Percentiles rank a stretch among this genome's conserved stretches.
Evolutionary conservation across 2,888 invertebrate genomes (phyloP).

Genomic region (Agrochola macilenta): DNA sequence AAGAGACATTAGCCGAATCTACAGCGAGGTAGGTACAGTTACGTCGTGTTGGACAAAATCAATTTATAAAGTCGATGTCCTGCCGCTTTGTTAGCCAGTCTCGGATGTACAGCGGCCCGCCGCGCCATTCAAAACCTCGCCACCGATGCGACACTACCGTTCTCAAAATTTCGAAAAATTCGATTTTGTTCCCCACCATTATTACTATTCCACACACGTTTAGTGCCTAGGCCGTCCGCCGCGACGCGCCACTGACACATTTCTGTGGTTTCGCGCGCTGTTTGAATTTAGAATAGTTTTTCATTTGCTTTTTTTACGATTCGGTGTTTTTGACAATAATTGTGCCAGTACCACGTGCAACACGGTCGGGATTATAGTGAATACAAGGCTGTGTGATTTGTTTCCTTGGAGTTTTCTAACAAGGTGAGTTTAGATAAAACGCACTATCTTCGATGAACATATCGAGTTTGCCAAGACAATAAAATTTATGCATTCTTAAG

Average conservation of each 20-base stretch:
- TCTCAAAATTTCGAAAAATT: constrained; percentile 84
- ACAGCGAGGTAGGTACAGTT: constrained; percentile 81
- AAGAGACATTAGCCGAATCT: constrained; percentile 68
- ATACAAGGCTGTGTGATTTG: constrained; percentile 67
- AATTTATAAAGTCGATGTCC: constrained; percentile 90
- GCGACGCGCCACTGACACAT: constrained; percentile 90
- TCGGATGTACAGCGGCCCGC: constrained; percentile 80
- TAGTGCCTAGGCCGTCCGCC: constrained; percentile 86
- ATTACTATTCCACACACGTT: constrained; percentile 83
- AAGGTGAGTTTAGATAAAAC: constrained; percentile 78
- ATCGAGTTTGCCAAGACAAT: constrained; percentile 52
- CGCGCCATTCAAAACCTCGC: constrained; percentile 86
- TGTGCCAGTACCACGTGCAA: constrained; percentile 79
- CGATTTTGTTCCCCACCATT: constrained; percentile 78
- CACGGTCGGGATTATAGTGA: constrained; percentile 74
- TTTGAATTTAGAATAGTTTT: constrained; percentile 88
- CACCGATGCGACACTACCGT: constrained; percentile 83
- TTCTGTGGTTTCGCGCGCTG: constrained; percentile 87
- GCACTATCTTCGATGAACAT: constrained; percentile 26
- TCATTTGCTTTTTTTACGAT: constrained; percentile 77
- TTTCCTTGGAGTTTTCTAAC: constrained; percentile 68
- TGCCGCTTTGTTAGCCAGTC: constrained; percentile 84
- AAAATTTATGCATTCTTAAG: constrained; percentile 39
- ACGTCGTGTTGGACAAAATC: constrained; percentile 85
- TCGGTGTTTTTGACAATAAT: constrained; percentile 79